Evolutionary conservation across 1,140 invertebrate species (phyloP).

Genomic region (Leptopilina boulardi): DNA sequence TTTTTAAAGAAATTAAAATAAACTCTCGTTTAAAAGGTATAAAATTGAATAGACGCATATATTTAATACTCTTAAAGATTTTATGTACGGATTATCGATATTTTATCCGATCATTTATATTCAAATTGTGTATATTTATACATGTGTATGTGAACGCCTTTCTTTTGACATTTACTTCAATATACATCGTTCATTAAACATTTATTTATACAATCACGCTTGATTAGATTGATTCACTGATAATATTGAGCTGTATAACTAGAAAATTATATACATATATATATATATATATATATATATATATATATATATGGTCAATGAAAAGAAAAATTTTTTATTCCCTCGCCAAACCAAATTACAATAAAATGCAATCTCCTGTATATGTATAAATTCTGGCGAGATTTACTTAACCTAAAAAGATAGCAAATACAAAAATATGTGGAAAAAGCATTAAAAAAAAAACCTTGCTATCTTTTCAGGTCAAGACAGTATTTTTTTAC

Average conservation of each 20-base stretch:
- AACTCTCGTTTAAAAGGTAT: too few relatives aligned
- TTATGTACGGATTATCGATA: background rate
- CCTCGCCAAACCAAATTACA: background rate
- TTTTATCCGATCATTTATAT: background rate
- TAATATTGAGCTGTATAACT: background rate
- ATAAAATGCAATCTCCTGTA: background rate
- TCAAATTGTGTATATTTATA: background rate
- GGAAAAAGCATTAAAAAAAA: background rate
- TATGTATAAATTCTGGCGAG: background rate
- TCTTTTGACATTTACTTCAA: background rate
- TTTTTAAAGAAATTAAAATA: too few relatives aligned
- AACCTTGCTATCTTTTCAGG: background rate
- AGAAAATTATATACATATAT: too few relatives aligned
- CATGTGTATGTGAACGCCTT: too few relatives aligned
- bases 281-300: too few relatives aligned
- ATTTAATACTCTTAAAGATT: constrained; percentile 10
- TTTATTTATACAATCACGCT: background rate
- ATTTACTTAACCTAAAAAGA: constrained; percentile 14
- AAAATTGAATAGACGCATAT: too few relatives aligned
- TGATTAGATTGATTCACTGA: background rate
- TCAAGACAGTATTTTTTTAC: background rate
- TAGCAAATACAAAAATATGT: constrained; percentile 2
- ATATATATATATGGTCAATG: too few relatives aligned
- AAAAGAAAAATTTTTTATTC: background rate
- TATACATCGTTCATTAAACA: background rate